Base-by-base conservation (phyloP, 53 echinoderm and acorn worm genomes). In the Holothuria leucospilota region DNA sequence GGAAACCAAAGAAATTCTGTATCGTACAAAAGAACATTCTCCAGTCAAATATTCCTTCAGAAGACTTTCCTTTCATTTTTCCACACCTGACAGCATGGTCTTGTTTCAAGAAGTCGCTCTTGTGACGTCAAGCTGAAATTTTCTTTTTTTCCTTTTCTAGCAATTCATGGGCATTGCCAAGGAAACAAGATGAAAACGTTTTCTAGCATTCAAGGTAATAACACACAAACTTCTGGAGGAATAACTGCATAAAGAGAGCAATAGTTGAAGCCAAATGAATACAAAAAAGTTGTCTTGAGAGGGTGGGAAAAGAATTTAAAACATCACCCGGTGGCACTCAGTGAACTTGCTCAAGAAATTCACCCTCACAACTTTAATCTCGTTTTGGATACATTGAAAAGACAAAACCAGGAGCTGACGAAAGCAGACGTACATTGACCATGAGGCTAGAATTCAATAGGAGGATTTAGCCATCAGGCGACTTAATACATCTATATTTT, bases 51-150 rank as follows among this genome's bases (percentile, higher is more conserved):
- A 46, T 46, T 46, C 46, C 8, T 46, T 46, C 46, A 46, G 46
- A 46, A 46, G 11, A 46, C 46, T 46, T 11, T 46, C 46, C 8
- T 46, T 46, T 46, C 46, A 46, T 46, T 9, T 5, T 46, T 46
- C 46, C 46, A 46, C 46, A 46, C 49, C 49, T 72, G 72, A n/a
- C 72, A 72, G 46, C 72, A 46, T 72, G 72, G 42, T 72, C 72
- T 72, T 72, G 72, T 42, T 72, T 42, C 72, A 72, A 49, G 72
- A 72, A 72, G 24, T 72, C 46, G 24, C 49, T 20, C 72, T 39
- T 72, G 41, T 72, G 72, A 72, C 72, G 72, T 72, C 72, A 72
- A 72, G 49, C 72, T 49, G 7, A 42, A 72, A 46, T 68, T 68
- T 68, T 40, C 23, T 39, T 10, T 72, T 30, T 20, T 49, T 42